These are phyloP conservation scores for Synanthedon myopaeformis DNA, from an alignment of 2,888 invertebrate genomes.

Conservation along the genomic window DNA sequence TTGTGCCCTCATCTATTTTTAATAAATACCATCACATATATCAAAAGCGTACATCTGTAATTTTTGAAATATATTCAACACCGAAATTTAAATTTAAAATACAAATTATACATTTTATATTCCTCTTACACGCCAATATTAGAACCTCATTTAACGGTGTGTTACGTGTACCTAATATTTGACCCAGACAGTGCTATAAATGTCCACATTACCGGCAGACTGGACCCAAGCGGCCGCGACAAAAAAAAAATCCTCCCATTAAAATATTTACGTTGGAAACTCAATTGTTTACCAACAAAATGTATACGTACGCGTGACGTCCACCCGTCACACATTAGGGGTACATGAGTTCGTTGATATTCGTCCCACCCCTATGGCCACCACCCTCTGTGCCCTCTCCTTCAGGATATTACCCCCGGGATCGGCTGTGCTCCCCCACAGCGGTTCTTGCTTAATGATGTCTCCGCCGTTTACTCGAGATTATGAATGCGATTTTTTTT, in stretches of 20 bases:
- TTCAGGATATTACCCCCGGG: constrained; percentile 9
- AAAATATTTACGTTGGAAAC: constrained; percentile 11
- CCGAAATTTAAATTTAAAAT: too few species aligned
- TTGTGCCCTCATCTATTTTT: too few species aligned
- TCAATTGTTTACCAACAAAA: constrained; percentile 66
- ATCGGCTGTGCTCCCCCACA: constrained; percentile 26
- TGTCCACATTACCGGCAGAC: background rate
- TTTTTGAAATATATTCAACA: too few species aligned
- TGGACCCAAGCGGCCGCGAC: background rate
- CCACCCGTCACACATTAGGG: constrained; percentile 53
- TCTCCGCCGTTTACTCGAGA: constrained; percentile 45
- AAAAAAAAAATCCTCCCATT: background rate
- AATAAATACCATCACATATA: too few species aligned
- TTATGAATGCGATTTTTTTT: background rate
- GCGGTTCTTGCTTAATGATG: constrained; percentile 55
- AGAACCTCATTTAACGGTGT: too few species aligned
- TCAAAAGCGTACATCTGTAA: too few species aligned
- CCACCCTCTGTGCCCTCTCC: constrained; percentile 14
- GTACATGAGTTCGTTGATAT: constrained; percentile 66
- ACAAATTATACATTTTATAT: too few species aligned
- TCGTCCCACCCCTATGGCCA: constrained; percentile 27
- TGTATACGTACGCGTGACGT: constrained; percentile 44
- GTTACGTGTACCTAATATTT: background rate
- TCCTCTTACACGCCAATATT: too few species aligned
- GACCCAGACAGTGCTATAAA: background rate